Percentiles rank a stretch among this genome's conserved stretches.
Conservation (phyloP, 2,888 invertebrate genomes). For the Euproctis similis region DNA sequence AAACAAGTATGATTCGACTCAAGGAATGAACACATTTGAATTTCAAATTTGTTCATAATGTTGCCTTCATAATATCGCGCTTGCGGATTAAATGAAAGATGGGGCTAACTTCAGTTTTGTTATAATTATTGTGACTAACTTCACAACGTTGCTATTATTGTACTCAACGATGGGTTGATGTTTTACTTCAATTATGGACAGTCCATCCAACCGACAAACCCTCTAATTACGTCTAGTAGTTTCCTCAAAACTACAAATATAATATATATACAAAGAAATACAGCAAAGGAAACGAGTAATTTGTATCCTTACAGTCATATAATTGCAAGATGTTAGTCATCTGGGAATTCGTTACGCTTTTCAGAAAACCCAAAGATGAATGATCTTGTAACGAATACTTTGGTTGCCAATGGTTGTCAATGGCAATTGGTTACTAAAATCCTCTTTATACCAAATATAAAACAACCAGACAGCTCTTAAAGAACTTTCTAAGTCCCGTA, state of each 20-base stretch:
- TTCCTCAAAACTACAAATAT: slow-evolving; percentile 56
- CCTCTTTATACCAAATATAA: too few species aligned
- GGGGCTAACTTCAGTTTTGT: slow-evolving; percentile 13
- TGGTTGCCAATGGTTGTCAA: too few species aligned
- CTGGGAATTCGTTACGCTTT: too few species aligned
- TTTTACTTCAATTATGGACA: slow-evolving; percentile 55
- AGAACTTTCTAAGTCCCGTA: too few species aligned
- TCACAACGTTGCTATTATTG: too few species aligned
- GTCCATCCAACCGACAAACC: slow-evolving; percentile 49
- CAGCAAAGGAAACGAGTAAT: too few species aligned
- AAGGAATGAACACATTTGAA: slow-evolving; percentile 29
- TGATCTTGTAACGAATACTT: slow-evolving; percentile 1
- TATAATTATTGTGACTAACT: too few species aligned
- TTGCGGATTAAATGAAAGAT: slow-evolving; percentile 17
- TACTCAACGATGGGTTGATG: slow-evolving; percentile 35
- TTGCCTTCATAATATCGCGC: slow-evolving; percentile 13
- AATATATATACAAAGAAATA: too few species aligned
- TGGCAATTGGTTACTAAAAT: too few species aligned
- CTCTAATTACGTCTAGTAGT: slow-evolving; percentile 61
- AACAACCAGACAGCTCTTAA: too few species aligned
- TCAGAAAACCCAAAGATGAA: slow-evolving; percentile 1
- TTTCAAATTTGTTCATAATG: slow-evolving; percentile 25
- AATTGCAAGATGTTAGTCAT: too few species aligned
- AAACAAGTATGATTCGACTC: slow-evolving; percentile 24
- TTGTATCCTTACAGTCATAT: too few species aligned